Evolutionary conservation across 37 sponge, comb jelly and placozoan species (phyloP), one percentile per base, ranked within the genome.

Genomic region (Crambe crambe): DNA sequence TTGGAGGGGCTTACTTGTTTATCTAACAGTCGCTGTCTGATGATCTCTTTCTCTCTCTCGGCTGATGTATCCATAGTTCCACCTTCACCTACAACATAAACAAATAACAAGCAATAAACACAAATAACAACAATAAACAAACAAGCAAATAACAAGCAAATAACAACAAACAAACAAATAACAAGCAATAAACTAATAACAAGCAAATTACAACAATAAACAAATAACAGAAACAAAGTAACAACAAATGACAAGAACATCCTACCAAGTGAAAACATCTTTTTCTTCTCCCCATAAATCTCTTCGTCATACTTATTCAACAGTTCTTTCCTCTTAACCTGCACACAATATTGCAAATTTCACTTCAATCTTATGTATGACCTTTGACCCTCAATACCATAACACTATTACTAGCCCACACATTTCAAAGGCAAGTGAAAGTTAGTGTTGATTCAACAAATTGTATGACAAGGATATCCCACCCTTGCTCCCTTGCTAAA

Each of bases 301-400:
- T 93, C 95, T 60, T 97, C 95, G 79, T 97, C 91, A 69, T 97
- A 95, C 73, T 97, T 95, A 29, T 87, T 73, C 64, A 96, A 47
- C 29, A 93, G 62, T 21, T 58, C 87, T 51, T 58, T 56, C 32
- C 72, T 64, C 72, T 87, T 87, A 37, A 90, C 15, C 81, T 87
- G 43, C 51, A 47, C n/a, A n/a, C n/a, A n/a, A n/a, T n/a, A n/a
- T n/a, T n/a, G n/a, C n/a, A n/a, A n/a, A n/a, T n/a, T n/a, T n/a
- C n/a, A n/a, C n/a, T n/a, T n/a, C n/a, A n/a, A n/a, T n/a, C n/a
- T n/a, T n/a, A 47, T 47, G 51, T 15, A 12, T 47, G 51, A 47
- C 12, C 10, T 47, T 47, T 15, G 51, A 47, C 12, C 10, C 12
- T 47, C 10, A 47, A 47, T 47, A 18, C 4, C 4, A 34, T 10